Evolutionary conservation across 1,140 invertebrate species (phyloP).

Genomic region (Drosophila navojoa): DNA sequence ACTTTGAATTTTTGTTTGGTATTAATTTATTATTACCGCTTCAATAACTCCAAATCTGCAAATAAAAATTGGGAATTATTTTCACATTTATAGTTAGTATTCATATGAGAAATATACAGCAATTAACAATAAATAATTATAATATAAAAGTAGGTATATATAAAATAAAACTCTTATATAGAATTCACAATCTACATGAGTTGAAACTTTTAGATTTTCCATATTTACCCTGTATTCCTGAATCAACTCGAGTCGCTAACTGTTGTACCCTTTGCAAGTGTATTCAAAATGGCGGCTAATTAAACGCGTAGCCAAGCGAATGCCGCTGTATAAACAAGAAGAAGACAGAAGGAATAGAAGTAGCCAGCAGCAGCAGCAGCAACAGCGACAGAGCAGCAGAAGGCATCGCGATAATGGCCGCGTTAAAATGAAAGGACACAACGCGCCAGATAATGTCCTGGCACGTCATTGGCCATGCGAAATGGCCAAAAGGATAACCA

Average conservation of each 20-base stretch:
- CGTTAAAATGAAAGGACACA: constrained; percentile 52
- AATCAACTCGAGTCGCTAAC: neutral
- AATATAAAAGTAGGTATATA: no score
- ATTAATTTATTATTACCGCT: no score
- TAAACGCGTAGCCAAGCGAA: constrained; percentile 66
- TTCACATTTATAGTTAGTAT: no score
- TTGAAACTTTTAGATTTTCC: no score
- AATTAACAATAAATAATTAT: no score
- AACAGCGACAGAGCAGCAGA: constrained; percentile 1
- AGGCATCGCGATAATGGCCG: constrained; percentile 54
- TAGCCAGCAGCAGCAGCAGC: no score
- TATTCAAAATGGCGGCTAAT: constrained; percentile 65
- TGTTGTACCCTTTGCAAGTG: constrained; percentile 7
- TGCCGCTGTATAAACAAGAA: constrained; percentile 64
- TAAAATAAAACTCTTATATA: no score
- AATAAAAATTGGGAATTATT: no score
- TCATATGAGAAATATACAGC: no score
- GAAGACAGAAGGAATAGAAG: neutral
- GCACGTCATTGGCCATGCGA: constrained; percentile 47
- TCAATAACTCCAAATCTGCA: no score
- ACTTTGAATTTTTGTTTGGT: no score
- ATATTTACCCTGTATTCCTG: neutral
- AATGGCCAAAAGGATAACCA: constrained; percentile 57
- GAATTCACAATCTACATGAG: no score
- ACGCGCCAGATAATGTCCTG: constrained; percentile 48